Conservation (phyloP, 2,797 vertebrate species). For the Aplochiton taeniatus region DNA sequence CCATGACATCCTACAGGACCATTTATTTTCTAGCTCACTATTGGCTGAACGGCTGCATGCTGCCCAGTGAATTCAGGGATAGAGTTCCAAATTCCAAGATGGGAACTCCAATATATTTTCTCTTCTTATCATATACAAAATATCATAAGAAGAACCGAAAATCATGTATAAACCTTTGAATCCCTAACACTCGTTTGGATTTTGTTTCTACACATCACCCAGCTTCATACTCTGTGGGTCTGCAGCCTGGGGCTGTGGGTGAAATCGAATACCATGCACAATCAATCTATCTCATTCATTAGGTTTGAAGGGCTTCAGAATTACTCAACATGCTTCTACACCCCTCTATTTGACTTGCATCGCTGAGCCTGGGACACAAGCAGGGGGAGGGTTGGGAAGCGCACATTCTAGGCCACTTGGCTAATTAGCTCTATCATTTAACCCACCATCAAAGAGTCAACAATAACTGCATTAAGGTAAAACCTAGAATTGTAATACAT, state of each 20-base stretch:
- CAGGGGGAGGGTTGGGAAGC: neutral
- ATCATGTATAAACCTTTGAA: no score
- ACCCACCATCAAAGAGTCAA: neutral
- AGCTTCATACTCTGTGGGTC: neutral
- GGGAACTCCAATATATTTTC: neutral
- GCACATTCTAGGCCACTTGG: constrained; percentile 1
- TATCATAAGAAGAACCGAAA: no score
- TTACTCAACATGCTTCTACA: neutral
- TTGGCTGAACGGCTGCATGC: constrained; percentile 52
- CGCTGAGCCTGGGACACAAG: neutral
- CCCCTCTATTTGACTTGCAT: neutral
- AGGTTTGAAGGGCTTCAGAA: neutral
- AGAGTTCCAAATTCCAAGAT: constrained; percentile 25
- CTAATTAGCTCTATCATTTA: constrained; percentile 1
- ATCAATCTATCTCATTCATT: neutral
- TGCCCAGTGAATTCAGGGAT: constrained; percentile 55
- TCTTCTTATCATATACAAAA: neutral
- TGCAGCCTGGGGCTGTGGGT: neutral
- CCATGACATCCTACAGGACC: constrained; percentile 63
- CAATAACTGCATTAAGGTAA: neutral
- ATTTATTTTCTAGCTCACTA: constrained; percentile 61
- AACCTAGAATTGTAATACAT: neutral
- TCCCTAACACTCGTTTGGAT: no score
- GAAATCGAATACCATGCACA: neutral
- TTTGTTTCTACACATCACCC: no score